Conservation (phyloP, 2,113 vertebrate genomes). For the Corythoichthys intestinalis region DNA sequence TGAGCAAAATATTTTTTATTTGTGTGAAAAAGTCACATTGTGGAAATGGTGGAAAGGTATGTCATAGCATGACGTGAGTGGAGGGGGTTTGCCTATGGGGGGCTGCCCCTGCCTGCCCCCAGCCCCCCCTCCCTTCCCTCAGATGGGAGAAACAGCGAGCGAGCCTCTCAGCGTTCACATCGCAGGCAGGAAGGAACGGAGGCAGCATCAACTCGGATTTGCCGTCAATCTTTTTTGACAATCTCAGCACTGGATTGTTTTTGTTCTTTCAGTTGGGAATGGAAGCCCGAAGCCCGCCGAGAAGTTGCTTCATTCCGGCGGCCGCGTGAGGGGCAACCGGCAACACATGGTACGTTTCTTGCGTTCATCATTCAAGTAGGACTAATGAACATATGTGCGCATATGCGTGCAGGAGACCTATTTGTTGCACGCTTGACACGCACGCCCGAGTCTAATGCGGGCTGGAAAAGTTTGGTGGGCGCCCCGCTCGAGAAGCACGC, state of each 20-base stretch:
- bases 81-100: background rate
- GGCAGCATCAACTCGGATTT: background rate
- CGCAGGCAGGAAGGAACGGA: background rate
- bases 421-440: background rate
- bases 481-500: background rate
- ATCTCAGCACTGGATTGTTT: background rate
- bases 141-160: background rate
- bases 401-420: no score
- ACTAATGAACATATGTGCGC: no score
- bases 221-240: background rate
- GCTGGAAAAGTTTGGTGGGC: constrained; percentile 50
- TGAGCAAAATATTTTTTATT: no score
- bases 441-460: background rate
- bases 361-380: no score
- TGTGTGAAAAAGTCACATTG: no score
- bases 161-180: background rate
- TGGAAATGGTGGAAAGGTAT: background rate
- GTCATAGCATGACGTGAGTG: background rate
- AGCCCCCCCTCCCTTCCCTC: background rate
- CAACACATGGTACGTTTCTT: background rate
- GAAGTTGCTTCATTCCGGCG: background rate
- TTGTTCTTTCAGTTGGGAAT: background rate
- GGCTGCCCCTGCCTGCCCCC: background rate
- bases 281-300: background rate
- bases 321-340: background rate